These are phyloP conservation scores for Zoroaster sp. DNA, from an alignment of 53 echinoderm and acorn worm species.

Conservation along the genomic window DNA sequence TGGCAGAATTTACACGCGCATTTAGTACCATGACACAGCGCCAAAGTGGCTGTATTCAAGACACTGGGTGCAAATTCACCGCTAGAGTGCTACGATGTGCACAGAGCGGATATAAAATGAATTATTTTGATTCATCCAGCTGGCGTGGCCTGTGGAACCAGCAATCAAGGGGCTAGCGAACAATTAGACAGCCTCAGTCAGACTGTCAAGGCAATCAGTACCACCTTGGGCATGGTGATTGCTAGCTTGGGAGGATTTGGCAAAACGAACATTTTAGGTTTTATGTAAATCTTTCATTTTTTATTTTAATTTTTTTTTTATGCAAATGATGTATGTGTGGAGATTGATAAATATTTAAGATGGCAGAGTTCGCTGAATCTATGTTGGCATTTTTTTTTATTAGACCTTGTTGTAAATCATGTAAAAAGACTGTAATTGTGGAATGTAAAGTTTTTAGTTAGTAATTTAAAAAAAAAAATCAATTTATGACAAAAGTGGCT, in stretches of 20 bases:
- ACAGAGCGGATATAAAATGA: too few species aligned
- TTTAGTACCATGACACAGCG: too few species aligned
- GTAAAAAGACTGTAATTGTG: neutral
- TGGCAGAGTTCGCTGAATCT: neutral
- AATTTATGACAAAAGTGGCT: neutral
- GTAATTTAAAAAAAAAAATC: neutral
- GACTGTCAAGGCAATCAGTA: too few species aligned
- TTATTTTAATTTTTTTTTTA: neutral
- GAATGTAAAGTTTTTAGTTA: neutral
- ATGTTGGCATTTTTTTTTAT: conserved; percentile 6
- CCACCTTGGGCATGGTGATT: neutral
- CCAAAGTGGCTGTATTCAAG: too few species aligned
- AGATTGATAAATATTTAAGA: conserved; percentile 3
- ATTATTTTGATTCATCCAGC: too few species aligned
- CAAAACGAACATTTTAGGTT: neutral
- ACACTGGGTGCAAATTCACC: too few species aligned
- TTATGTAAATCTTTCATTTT: conserved; percentile 35
- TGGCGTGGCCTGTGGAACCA: too few species aligned
- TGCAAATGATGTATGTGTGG: neutral
- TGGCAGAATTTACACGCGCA: too few species aligned
- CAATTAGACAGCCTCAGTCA: too few species aligned
- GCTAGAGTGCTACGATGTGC: too few species aligned
- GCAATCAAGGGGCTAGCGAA: too few species aligned
- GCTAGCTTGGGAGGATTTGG: neutral
- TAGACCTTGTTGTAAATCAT: conserved; percentile 19